A percentile compares a stretch with the other conserved stretches of the same genome.
Evolutionary conservation across 2,888 invertebrate genomes (phyloP).

Genomic region (Notocelia uddmanniana): DNA sequence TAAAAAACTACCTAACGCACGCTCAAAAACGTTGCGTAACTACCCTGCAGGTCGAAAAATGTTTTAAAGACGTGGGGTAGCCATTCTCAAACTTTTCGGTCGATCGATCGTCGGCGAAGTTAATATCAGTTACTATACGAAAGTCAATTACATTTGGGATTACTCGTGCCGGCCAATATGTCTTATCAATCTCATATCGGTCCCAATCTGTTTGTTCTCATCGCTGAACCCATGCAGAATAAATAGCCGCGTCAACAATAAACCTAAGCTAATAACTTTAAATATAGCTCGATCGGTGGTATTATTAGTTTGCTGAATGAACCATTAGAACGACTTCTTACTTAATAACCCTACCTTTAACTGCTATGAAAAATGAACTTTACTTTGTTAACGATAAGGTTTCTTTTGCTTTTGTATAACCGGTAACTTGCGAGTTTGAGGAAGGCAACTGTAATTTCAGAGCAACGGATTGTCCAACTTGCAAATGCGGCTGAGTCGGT

Average conservation of each 20-base stretch:
- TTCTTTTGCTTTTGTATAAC: neutral
- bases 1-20: too few relatives aligned
- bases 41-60: too few relatives aligned
- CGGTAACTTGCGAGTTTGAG: neutral
- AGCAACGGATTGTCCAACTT: neutral
- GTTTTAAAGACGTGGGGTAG: too few relatives aligned
- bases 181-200: neutral
- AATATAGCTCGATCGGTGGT: constrained; percentile 22
- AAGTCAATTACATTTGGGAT: neutral
- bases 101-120: neutral
- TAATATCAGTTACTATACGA: neutral
- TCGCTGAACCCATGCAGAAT: neutral
- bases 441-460: constrained; percentile 1
- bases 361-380: neutral
- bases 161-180: neutral
- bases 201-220: constrained; percentile 4
- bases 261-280: constrained; percentile 16
- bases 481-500: neutral
- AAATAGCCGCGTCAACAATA: constrained; percentile 11
- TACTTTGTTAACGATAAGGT: neutral
- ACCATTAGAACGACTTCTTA: constrained; percentile 12
- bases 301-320: constrained; percentile 23
- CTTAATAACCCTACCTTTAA: constrained; percentile 1
- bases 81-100: too few relatives aligned
- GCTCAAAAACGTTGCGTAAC: too few relatives aligned